Conservation (phyloP, 1,140 invertebrate species). For the Caenorhabditis tropicalis region DNA sequence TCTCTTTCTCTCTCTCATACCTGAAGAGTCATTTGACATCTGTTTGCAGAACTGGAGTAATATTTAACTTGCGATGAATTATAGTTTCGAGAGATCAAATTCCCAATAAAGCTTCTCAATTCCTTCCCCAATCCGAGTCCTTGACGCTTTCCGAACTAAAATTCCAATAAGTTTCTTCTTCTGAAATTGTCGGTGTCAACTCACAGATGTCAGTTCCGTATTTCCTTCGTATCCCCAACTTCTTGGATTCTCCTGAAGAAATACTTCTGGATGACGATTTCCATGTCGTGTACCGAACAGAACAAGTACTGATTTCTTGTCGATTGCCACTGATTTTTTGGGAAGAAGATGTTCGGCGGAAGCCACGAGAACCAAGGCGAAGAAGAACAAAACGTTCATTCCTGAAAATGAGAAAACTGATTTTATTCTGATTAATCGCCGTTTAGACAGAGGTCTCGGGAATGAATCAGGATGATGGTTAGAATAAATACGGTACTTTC, state of each 20-base stretch:
- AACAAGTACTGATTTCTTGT: slow-evolving; percentile 53
- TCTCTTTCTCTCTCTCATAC: slow-evolving; percentile 25
- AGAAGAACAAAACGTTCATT: slow-evolving; percentile 25
- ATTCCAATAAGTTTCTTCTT: neutral
- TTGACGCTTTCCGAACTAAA: slow-evolving; percentile 57
- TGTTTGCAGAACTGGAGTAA: slow-evolving; percentile 55
- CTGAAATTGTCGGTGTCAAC: slow-evolving; percentile 28
- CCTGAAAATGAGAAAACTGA: neutral
- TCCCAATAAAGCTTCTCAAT: slow-evolving; percentile 53
- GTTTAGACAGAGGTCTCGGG: no score
- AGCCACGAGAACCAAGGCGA: neutral
- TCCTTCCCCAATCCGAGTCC: slow-evolving; percentile 57
- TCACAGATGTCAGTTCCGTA: slow-evolving; percentile 56
- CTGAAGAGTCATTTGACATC: slow-evolving; percentile 63
- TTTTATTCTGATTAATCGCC: no score
- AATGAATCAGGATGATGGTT: no score
- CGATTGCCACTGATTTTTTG: slow-evolving; percentile 23
- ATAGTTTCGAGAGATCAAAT: slow-evolving; percentile 54
- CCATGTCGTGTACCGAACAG: slow-evolving; percentile 54
- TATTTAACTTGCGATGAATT: slow-evolving; percentile 57
- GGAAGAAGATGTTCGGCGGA: slow-evolving; percentile 33
- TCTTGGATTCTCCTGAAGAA: slow-evolving; percentile 54
- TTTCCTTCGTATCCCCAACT: slow-evolving; percentile 58
- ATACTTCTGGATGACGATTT: slow-evolving; percentile 60
- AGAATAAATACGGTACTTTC: no score